phyloP scores from a whole-genome alignment of 37 sponge, comb jelly and placozoan species.

The Axinella damicornis region DNA sequence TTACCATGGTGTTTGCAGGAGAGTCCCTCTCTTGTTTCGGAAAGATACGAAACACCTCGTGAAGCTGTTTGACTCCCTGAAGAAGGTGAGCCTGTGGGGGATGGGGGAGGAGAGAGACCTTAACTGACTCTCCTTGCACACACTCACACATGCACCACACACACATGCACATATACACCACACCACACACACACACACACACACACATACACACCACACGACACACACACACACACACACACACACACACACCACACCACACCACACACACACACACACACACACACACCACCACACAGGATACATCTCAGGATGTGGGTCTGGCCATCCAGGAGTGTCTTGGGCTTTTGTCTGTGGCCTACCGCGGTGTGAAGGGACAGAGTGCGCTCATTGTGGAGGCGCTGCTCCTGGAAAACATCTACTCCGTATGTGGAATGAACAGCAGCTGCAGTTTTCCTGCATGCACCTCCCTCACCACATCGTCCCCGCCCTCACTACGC shows the following conservation, averaged over 20 bases:
- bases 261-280: too few relatives aligned
- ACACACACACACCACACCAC: too few relatives aligned
- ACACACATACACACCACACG: too few relatives aligned
- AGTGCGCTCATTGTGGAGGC: conserved; percentile 64
- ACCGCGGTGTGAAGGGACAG: conserved; percentile 42
- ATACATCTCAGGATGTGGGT: conserved; percentile 40
- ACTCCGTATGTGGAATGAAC: conserved; percentile 38
- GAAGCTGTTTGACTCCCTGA: conserved; percentile 55
- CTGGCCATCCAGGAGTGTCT: conserved; percentile 79
- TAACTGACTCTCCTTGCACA: too few relatives aligned
- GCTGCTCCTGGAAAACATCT: conserved; percentile 62
- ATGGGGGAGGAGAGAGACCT: too few relatives aligned
- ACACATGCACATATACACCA: too few relatives aligned
- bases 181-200: too few relatives aligned
- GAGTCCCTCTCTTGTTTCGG: conserved; percentile 50
- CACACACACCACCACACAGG: not conserved
- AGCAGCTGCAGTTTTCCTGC: not conserved
- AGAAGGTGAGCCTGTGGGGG: conserved; percentile 21
- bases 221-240: too few relatives aligned
- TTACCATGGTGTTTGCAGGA: conserved; percentile 19
- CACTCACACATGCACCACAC: too few relatives aligned
- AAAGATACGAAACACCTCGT: conserved; percentile 57
- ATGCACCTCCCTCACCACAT: not conserved
- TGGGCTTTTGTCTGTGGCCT: conserved; percentile 64
- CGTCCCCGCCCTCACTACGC: not conserved